Evolutionary conservation across 2,113 vertebrate species (phyloP), one percentile per base, ranked within the genome.

Genomic region (Nothoprocta pentlandii): DNA sequence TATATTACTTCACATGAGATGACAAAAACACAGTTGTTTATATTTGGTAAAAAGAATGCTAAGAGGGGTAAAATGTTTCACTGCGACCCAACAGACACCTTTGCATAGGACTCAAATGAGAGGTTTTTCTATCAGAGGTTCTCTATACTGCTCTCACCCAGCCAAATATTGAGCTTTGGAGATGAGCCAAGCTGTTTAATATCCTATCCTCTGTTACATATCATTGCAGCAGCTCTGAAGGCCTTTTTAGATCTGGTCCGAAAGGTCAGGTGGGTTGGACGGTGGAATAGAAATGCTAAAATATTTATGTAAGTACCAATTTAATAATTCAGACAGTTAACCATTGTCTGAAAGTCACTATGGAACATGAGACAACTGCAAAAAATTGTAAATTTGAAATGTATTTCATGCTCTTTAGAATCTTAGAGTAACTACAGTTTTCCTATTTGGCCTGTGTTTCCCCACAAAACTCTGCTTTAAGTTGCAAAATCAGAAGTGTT

Each of bases 331-430:
- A 58, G 32, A 66, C 6, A 62, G 11, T 82, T 42, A 74, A 77
- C 69, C 30, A 42, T 10, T 39, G 23, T 58, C 71, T 90, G 64
- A 89, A 79, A 95, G 21, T 69, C 47, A 87, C 5, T 34, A n/a
- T 20, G 22, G 23, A 22, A 54, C 51, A 42, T 12, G 25, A 49
- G 30, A 41, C 28, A n/a, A 1, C 26, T 84, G 62, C 28, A 86
- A 58, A 10, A 71, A 81, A 44, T 62, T 34, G 19, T 17, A n/a
- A 63, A 53, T 79, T 26, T 76, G 54, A 86, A 94, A 90, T 46
- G 46, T 44, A 84, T 89, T 86, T 47, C 80, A 81, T 5, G 2
- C 23, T 69, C 53, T 94, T 95, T 74, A 93, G 92, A 94, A 90
- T 62, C 21, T 58, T 59, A 54, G 14, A 23, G 86, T 69, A 90